phyloP scores from a whole-genome alignment of 2,113 vertebrate genomes.

The Barbus barbus region DNA sequence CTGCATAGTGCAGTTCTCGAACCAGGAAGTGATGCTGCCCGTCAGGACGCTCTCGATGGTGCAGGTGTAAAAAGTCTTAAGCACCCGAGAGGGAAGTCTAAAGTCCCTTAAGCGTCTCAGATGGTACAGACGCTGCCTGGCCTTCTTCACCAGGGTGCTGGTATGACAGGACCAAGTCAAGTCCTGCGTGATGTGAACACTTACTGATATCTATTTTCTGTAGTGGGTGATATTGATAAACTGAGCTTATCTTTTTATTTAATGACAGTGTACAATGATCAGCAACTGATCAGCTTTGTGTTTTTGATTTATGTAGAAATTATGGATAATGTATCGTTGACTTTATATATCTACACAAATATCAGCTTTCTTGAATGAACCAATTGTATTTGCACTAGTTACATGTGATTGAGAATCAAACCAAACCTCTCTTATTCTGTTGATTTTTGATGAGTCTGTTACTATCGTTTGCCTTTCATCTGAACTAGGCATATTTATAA shows the following conservation, averaged over 20 bases:
- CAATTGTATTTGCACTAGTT: conserved; percentile 35
- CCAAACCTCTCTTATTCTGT: neutral
- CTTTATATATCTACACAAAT: neutral
- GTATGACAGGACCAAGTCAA: too few relatives aligned
- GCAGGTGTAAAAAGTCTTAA: too few relatives aligned
- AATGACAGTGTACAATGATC: neutral
- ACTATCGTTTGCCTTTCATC: neutral
- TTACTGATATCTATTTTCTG: conserved; percentile 15
- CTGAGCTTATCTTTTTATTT: conserved; percentile 12
- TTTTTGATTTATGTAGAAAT: neutral
- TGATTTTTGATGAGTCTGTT: neutral
- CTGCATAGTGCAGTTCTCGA: too few relatives aligned
- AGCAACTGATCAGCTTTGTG: neutral
- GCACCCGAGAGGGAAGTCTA: too few relatives aligned
- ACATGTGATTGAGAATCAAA: too few relatives aligned
- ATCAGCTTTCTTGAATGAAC: conserved; percentile 9
- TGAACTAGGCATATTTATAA: neutral
- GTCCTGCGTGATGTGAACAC: too few relatives aligned
- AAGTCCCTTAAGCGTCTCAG: too few relatives aligned
- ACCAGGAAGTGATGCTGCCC: too few relatives aligned
- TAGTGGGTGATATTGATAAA: neutral
- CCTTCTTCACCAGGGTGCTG: too few relatives aligned
- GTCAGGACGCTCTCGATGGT: too few relatives aligned
- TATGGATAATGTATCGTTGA: neutral
- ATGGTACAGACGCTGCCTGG: too few relatives aligned